Percentiles rank a stretch among this genome's conserved stretches.
Evolutionary conservation across 2,797 vertebrate genomes (phyloP).

Genomic region (Nyctalus aviator): DNA sequence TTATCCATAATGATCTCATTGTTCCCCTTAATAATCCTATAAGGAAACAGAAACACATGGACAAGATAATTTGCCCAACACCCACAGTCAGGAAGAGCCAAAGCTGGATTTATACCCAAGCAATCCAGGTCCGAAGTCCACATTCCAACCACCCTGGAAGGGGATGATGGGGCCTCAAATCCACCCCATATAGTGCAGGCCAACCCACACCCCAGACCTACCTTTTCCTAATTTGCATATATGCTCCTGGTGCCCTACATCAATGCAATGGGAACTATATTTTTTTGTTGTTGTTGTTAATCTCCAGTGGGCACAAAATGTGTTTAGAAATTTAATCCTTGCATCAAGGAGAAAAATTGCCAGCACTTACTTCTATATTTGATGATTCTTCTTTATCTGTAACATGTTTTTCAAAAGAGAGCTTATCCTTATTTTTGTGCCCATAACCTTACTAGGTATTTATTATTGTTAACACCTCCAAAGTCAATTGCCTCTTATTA

Average conservation of each 20-base stretch:
- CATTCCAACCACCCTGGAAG: not conserved
- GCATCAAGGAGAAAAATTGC: not conserved
- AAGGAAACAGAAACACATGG: not conserved
- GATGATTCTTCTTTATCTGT: not conserved
- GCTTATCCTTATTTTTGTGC: not conserved
- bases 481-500: not conserved
- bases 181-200: not conserved
- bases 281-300: not conserved
- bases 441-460: not conserved
- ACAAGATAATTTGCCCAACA: not conserved
- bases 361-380: not conserved
- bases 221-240: constrained; percentile 1
- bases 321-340: constrained; percentile 25
- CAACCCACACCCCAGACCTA: not conserved
- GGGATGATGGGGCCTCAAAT: not conserved
- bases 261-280: not conserved
- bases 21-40: not conserved
- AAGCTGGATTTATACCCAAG: not conserved
- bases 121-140: not conserved
- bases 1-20: not conserved
- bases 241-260: no score
- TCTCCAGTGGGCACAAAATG: not conserved
- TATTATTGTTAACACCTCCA: not conserved
- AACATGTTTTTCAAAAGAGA: constrained; percentile 27
- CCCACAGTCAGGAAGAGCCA: not conserved